phyloP scores from a whole-genome alignment of 2,888 invertebrate genomes.

The Amphipoea oculea region DNA sequence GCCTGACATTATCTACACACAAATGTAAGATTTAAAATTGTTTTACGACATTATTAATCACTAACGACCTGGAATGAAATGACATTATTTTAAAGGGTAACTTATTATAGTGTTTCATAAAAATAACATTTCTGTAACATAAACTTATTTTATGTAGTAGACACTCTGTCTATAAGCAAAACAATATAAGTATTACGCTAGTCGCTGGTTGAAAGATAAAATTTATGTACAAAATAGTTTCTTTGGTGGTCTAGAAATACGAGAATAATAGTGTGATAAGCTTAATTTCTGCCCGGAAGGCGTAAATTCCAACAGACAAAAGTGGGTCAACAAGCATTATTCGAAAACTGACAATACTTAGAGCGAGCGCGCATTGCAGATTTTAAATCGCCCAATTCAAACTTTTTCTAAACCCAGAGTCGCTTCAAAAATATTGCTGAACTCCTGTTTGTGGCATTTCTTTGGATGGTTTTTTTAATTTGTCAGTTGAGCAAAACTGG shows the following conservation, averaged over 20 bases:
- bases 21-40: background rate
- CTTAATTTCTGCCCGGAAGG: slow-evolving; percentile 58
- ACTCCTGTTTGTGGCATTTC: slow-evolving; percentile 43
- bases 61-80: background rate
- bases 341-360: slow-evolving; percentile 61
- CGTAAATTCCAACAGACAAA: slow-evolving; percentile 59
- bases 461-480: slow-evolving; percentile 32
- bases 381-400: slow-evolving; percentile 59
- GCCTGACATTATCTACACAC: background rate
- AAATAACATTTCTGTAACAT: background rate
- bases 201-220: slow-evolving; percentile 23
- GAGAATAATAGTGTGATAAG: slow-evolving; percentile 58
- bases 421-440: slow-evolving; percentile 40
- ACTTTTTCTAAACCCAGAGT: slow-evolving; percentile 51
- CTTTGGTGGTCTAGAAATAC: slow-evolving; percentile 50
- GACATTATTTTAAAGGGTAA: background rate
- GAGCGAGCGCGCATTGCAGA: slow-evolving; percentile 61
- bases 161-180: background rate
- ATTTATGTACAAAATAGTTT: slow-evolving; percentile 39
- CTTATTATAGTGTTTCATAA: background rate
- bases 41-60: background rate
- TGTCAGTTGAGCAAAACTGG: slow-evolving; percentile 6
- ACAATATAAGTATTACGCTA: slow-evolving; percentile 3
- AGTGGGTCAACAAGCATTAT: slow-evolving; percentile 62
- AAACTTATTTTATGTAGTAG: background rate